phyloP scores from a whole-genome alignment of 2,888 invertebrate genomes.

The Tinea semifulvella region DNA sequence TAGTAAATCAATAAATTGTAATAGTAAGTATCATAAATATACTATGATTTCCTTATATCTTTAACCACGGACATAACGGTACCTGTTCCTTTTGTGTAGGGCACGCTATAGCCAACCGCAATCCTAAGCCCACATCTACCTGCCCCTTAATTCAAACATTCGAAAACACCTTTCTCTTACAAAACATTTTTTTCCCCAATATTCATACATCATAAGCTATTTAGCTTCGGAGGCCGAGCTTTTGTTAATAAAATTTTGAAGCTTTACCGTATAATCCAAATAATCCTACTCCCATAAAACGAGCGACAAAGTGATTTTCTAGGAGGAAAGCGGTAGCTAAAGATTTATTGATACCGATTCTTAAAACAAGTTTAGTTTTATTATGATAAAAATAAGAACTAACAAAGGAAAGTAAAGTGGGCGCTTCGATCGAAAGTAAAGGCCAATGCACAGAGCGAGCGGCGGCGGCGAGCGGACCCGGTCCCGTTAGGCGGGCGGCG shows the following conservation, averaged over 20 bases:
- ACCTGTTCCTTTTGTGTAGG: constrained; percentile 14
- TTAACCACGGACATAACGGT: constrained; percentile 13
- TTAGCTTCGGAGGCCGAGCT: constrained; percentile 18
- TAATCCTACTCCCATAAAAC: neutral
- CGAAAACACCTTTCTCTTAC: constrained; percentile 8
- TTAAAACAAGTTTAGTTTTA: constrained; percentile 3
- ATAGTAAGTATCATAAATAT: constrained; percentile 4
- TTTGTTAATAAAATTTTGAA: constrained; percentile 1
- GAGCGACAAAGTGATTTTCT: constrained; percentile 2
- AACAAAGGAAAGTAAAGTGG: constrained; percentile 60
- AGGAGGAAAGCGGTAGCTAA: neutral
- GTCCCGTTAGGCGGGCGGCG: constrained; percentile 58
- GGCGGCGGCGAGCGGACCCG: constrained; percentile 19
- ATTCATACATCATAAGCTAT: constrained; percentile 34
- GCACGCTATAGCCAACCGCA: constrained; percentile 8
- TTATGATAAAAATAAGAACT: constrained; percentile 25
- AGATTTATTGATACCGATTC: constrained; percentile 6
- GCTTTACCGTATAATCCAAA: constrained; percentile 8
- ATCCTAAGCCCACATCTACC: constrained; percentile 12
- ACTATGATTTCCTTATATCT: constrained; percentile 2
- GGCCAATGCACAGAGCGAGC: constrained; percentile 49
- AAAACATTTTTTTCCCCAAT: constrained; percentile 28
- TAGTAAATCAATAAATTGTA: too few species aligned
- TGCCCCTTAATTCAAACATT: constrained; percentile 9
- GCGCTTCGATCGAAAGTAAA: constrained; percentile 58